Base-by-base conservation (phyloP, 30 jellyfish, hydroid and myxozoan genomes). In the Nemopilema nomurai region DNA sequence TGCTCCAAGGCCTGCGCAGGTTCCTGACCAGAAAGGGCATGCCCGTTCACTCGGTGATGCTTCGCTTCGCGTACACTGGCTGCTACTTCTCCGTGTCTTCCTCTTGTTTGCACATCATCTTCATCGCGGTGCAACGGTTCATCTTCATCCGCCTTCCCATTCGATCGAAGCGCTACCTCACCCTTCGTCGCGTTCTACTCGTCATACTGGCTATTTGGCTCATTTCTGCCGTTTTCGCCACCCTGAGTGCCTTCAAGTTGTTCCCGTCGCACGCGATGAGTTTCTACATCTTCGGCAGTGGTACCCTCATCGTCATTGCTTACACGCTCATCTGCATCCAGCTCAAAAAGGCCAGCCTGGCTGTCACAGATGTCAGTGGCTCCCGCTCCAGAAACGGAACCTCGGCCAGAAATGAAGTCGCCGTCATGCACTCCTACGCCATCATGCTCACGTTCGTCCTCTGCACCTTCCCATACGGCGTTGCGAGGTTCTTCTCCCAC, bases 381-480 rank as follows among this genome's bases (percentile, higher is more conserved):
- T 7, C 20, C 7, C 50, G 50, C 33, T 63, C 81, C 13, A 31
- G 41, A 1, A 23, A 20, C 6, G 51, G 32, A 19, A 8, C 24
- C 16, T 70, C 24, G 49, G 28, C 71, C 26, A 26, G 71, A 0
- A 74, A 74, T 30, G 52, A 26, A 49, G 63, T 24, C 29, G 71
- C 49, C 23, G 32, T 25, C 49, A 18, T 30, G 29, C 84, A 74
- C 33, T 74, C 84, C 19, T 33, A 31, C 23, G 84, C 84, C 17
- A 74, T 74, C 67, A 74, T 74, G 84, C 32, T 74, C 49, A 49
- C 84, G 26, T 74, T 74, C 33, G 25, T 74, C 50, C 1, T 74
- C 67, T 74, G 84, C 73, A 74, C 84, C 22, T 74, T 74, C 33
- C 84, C 84, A 8, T 74, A 74, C 73, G 84, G 71, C 50, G 84